phyloP scores from a whole-genome alignment of 2,888 invertebrate species.

The Embidobia sp. region DNA sequence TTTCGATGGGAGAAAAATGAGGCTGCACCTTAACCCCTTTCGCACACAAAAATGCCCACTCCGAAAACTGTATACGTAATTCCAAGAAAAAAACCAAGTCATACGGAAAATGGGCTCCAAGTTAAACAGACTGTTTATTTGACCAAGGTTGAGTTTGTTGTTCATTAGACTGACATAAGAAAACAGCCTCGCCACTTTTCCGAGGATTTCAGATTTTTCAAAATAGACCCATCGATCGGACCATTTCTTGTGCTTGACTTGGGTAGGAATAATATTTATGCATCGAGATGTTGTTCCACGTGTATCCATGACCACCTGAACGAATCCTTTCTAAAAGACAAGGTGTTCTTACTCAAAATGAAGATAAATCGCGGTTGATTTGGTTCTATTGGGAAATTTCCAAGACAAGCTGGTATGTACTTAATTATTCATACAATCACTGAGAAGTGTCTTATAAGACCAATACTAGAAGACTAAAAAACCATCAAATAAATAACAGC shows the following conservation, averaged over 20 bases:
- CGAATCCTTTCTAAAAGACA: conserved; percentile 6
- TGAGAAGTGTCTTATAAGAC: no score
- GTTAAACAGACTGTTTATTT: conserved; percentile 23
- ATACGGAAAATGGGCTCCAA: conserved; percentile 11
- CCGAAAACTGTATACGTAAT: neutral
- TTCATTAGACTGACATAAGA: conserved; percentile 28
- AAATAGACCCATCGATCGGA: neutral
- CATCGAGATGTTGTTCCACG: conserved; percentile 28
- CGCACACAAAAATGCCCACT: neutral
- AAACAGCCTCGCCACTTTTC: conserved; percentile 2
- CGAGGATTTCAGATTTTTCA: conserved; percentile 1
- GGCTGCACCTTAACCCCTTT: conserved; percentile 22
- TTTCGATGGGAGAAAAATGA: conserved; percentile 60
- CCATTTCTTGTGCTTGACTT: conserved; percentile 16
- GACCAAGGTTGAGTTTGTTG: conserved; percentile 12
- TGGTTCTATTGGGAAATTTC: no score
- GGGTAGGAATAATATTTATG: conserved; percentile 34
- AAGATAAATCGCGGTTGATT: no score
- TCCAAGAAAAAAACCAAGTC: neutral
- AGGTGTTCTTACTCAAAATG: no score
- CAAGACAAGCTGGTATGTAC: no score
- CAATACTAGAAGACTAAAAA: no score
- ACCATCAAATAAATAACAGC: no score
- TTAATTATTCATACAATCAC: no score
- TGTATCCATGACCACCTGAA: conserved; percentile 4